Conservation (phyloP, 2,113 vertebrate genomes). For the Morphnarchus princeps region DNA sequence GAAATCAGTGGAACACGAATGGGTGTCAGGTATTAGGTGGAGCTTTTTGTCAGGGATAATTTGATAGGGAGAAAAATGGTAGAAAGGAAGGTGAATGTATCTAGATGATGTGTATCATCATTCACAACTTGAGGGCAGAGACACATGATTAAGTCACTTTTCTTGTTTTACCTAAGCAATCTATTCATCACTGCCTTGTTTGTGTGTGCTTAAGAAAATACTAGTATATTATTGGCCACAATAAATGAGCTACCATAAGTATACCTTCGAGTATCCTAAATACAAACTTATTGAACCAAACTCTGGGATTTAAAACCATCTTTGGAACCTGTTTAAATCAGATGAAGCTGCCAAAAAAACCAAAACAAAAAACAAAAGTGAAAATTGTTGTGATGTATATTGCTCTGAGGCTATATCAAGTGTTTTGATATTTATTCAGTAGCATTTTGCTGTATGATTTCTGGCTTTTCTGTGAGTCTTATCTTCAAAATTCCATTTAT, state of each 20-base stretch:
- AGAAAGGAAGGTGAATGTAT: not conserved
- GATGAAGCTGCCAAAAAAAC: not conserved
- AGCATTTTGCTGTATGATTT: conserved; percentile 1
- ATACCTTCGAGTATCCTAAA: not conserved
- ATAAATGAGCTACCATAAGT: not conserved
- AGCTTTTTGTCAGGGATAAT: not conserved
- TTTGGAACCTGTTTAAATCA: not conserved
- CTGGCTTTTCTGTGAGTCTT: not conserved
- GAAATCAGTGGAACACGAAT: not conserved
- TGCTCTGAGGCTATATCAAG: not conserved
- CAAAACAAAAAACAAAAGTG: not conserved
- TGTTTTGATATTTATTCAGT: conserved; percentile 27
- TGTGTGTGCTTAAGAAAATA: not conserved
- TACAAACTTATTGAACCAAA: not conserved
- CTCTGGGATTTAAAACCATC: not conserved
- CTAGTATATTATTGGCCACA: not conserved
- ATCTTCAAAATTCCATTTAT: conserved; percentile 54
- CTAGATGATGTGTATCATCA: not conserved
- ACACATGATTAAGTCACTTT: not conserved
- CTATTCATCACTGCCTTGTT: conserved; percentile 13
- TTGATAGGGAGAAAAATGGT: not conserved
- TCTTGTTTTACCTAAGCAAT: not conserved
- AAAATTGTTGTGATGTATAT: not conserved
- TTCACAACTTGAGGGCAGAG: not conserved
- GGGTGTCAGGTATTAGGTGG: not conserved